Percentiles rank a stretch among this genome's conserved stretches.
Conservation (phyloP, 2,113 vertebrate genomes). For the Solea senegalensis region DNA sequence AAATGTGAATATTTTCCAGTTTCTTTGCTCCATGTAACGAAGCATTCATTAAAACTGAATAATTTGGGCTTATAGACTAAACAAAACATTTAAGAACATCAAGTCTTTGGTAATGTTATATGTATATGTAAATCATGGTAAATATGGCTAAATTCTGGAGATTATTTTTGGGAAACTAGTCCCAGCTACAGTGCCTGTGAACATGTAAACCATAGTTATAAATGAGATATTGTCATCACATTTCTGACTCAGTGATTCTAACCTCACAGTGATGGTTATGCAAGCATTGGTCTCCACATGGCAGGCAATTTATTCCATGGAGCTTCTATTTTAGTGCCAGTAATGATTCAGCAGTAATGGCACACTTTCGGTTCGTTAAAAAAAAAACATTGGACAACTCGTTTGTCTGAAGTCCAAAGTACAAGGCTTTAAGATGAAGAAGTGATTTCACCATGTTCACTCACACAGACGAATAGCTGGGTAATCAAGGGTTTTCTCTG, state of each 20-base stretch:
- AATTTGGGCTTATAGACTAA: too few relatives aligned
- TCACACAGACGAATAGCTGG: background rate
- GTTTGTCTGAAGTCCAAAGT: slow-evolving; percentile 9
- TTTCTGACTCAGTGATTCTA: background rate
- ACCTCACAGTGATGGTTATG: slow-evolving; percentile 15
- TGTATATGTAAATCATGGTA: too few relatives aligned
- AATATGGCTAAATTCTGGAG: background rate
- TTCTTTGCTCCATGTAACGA: too few relatives aligned
- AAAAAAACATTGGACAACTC: slow-evolving; percentile 21
- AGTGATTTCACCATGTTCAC: slow-evolving; percentile 26
- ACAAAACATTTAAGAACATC: too few relatives aligned
- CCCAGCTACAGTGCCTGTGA: slow-evolving; percentile 3
- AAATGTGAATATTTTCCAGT: too few relatives aligned
- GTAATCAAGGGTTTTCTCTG: background rate
- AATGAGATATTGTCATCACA: slow-evolving; percentile 23
- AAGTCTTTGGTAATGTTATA: background rate
- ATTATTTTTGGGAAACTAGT: background rate
- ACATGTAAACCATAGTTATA: background rate
- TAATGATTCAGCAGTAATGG: slow-evolving; percentile 30
- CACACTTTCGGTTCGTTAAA: slow-evolving; percentile 14
- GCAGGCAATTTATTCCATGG: slow-evolving; percentile 15
- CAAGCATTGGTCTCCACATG: slow-evolving; percentile 14
- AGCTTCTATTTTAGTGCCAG: slow-evolving; percentile 37
- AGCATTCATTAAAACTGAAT: too few relatives aligned
- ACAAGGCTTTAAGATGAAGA: slow-evolving; percentile 27